Evolutionary conservation across 92 coral and sea anemone species (phyloP), one percentile per base, ranked within the genome.

Genomic region (Palythoa grandiflora): DNA sequence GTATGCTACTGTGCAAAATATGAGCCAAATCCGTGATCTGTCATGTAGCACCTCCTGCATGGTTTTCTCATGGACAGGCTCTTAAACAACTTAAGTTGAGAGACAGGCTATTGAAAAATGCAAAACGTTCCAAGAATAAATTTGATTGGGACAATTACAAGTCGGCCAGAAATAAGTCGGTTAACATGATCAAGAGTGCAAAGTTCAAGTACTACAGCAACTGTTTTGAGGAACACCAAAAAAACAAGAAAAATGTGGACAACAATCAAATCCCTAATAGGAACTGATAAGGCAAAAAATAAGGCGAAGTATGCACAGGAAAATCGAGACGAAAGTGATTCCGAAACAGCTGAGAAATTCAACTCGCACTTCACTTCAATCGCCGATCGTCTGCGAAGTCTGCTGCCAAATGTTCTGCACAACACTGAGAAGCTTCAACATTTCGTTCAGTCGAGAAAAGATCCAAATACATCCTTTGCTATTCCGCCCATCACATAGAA

Each of bases 401-500:
- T 28, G 28, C 28, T 28, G 28, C 75, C 87, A 90, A 50, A 78
- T 14, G 78, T 39, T 9, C 19, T 21, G 15, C 87, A 71, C 73
- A 89, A 78, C 68, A 86, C 51, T 37, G 15, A 72, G 44, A 86
- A 86, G 36, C 78, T 90, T 68, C 52, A 55, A 16, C 51, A 90
- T 28, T 90, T 86, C 80, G 90, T 90, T 10, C 36, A 73, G 68
- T 90, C 93, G n/a, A 76, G 80, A 70, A 88, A 80, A 70, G 91
- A 88, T 40, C 73, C 68, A 37, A 60, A 37, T 38, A 86, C 65
- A 66, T 48, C 39, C 6, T 90, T 86, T 57, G 68, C 68, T 16
- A 90, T 70, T 85, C 90, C 92, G 68, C 38, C 87, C 68, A 76
- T 91, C 60, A 8, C 14, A 54, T 54, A 54, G 9, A 54, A 54